Conservation (phyloP, 2,888 invertebrate genomes). For the Phania funesta region DNA sequence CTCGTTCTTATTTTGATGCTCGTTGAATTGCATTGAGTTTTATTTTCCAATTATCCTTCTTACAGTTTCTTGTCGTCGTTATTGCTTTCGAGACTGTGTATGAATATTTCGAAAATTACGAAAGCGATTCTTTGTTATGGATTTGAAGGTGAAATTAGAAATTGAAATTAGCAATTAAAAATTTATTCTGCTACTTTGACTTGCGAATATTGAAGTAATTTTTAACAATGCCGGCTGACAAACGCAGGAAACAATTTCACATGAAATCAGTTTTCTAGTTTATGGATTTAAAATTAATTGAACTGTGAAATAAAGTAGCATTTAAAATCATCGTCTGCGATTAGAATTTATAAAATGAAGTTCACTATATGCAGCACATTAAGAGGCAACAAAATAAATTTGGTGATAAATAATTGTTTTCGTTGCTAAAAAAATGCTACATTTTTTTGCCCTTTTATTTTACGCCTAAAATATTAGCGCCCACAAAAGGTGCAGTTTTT, state of each 20-base stretch:
- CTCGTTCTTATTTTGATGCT: slow-evolving; percentile 1
- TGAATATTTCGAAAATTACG: slow-evolving; percentile 5
- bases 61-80: neutral
- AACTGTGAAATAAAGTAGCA: too few relatives aligned
- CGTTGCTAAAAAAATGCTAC: too few relatives aligned
- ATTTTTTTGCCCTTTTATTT: too few relatives aligned
- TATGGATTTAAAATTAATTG: neutral
- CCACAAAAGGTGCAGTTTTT: too few relatives aligned
- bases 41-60: slow-evolving; percentile 26
- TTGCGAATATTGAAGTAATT: neutral
- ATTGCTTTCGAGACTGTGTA: neutral
- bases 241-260: neutral
- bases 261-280: neutral
- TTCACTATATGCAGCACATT: too few relatives aligned
- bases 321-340: too few relatives aligned
- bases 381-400: too few relatives aligned
- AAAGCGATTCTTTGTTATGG: neutral
- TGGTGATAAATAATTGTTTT: too few relatives aligned
- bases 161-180: slow-evolving; percentile 24
- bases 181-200: slow-evolving; percentile 15
- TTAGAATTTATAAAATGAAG: too few relatives aligned
- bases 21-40: slow-evolving; percentile 27
- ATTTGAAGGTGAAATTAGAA: slow-evolving; percentile 16
- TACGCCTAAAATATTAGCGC: too few relatives aligned
- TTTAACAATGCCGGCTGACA: neutral